phyloP scores from a whole-genome alignment of 64 coral and sea anemone species.

The Astreopora myriophthalma region DNA sequence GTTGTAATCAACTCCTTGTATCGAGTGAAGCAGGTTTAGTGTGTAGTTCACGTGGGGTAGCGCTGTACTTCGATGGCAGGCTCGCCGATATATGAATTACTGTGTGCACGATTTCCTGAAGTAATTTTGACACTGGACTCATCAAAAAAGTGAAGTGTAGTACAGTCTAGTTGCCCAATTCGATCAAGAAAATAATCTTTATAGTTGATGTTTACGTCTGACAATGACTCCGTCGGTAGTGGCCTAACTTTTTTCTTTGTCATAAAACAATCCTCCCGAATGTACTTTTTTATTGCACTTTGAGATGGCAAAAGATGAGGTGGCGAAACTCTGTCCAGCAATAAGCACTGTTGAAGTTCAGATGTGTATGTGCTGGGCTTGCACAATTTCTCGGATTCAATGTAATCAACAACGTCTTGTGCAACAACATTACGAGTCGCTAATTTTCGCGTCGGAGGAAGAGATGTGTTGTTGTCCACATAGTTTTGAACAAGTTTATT shows the following conservation, averaged over 20 bases:
- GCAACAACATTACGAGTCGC: background rate
- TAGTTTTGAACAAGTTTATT: constrained; percentile 42
- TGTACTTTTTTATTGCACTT: constrained; percentile 45
- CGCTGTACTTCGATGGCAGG: constrained; percentile 46
- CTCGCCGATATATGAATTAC: constrained; percentile 28
- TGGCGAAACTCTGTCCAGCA: constrained; percentile 47
- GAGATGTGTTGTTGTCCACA: background rate
- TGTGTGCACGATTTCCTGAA: constrained; percentile 25
- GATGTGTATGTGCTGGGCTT: constrained; percentile 6
- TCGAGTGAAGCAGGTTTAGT: constrained; percentile 41
- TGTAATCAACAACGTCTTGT: constrained; percentile 8
- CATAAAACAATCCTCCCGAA: constrained; percentile 53
- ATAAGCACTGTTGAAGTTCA: constrained; percentile 43
- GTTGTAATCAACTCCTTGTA: constrained; percentile 24
- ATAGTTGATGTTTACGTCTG: background rate
- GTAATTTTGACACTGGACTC: constrained; percentile 46
- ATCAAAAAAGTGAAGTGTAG: constrained; percentile 44
- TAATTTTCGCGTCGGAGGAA: background rate
- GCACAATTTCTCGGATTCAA: constrained; percentile 29
- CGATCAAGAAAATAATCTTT: constrained; percentile 31
- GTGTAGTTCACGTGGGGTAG: constrained; percentile 57
- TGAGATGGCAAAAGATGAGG: constrained; percentile 48
- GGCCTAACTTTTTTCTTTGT: constrained; percentile 35
- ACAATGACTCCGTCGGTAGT: constrained; percentile 30
- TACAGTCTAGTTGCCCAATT: constrained; percentile 40